Evolutionary conservation across 2,113 vertebrate genomes (phyloP), one percentile per base, ranked within the genome.

Genomic region (Tragelaphus buxtoni): DNA sequence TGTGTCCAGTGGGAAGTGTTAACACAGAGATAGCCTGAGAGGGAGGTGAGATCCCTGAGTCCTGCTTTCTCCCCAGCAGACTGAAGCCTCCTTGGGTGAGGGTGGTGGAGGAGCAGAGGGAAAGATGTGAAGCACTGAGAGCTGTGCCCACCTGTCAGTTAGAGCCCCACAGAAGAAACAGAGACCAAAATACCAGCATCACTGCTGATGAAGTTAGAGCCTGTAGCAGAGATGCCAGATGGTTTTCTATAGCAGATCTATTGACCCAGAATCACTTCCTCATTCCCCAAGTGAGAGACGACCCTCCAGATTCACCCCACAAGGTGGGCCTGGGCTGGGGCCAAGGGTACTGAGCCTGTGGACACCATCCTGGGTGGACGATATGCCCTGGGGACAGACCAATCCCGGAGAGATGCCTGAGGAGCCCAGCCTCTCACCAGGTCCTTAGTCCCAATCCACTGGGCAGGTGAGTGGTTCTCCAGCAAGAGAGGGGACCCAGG

Each of bases 311-410:
- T n/a, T 24, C 32, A 35, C 16, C 26, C 28, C 53, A 9, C 32
- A 28, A 4, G 4, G 49, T 17, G 60, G 55, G 16, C 77, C 47
- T 47, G 24, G 45, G 55, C 30, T 17, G 24, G 30, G 28, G 26
- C 6, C 49, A 47, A 0, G 1, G 7, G 7, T 22, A 0, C 28
- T 42, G 16, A 82, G 28, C 22, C 9, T 11, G 18, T 4, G 26
- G 55, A 88, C 55, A 49, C 20, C 35, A 12, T 28, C n/a, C 14
- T n/a, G n/a, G 22, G 26, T 3, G 8, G 3, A 65, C 8, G 0
- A 6, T 4, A 63, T 39, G 26, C 55, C 35, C 4, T n/a, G 10
- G 60, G 45, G 92, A 49, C 39, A 56, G 32, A 35, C 20, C 4
- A 60, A 30, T 10, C 11, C 51, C 4, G 7, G 42, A 76, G 74